Evolutionary conservation across 2,113 vertebrate genomes (phyloP), one percentile per base, ranked within the genome.

Genomic region (Passer montanus): DNA sequence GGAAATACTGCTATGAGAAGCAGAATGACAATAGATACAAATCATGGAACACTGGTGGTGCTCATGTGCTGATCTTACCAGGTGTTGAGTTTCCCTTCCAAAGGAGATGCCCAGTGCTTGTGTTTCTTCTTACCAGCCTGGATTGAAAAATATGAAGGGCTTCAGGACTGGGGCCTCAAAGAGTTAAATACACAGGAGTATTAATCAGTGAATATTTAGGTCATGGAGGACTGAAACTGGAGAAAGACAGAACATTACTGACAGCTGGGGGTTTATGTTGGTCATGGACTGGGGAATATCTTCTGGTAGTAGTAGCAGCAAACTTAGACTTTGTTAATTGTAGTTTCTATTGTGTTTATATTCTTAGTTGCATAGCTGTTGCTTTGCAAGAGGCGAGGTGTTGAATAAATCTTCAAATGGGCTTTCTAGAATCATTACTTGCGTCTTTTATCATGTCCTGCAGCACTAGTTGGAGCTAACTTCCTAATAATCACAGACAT

Each of bases 171-270:
- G 44, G 11, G 3, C 27, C 13, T 77, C 43, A 47, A 90, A 59
- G 91, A 55, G 74, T 85, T 93, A 94, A 95, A 69, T 21, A 21
- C 7, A 13, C 19, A n/a, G 50, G 78, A 94, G 37, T 69, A 43
- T 37, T 90, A 67, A 43, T 85, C 50, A n/a, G 74, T 85, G 84
- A 83, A 63, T 93, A 95, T 95, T 94, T 93, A 95, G 91, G 87
- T 94, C 67, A 69, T 35, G 46, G 50, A 84, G 63, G 75, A 43
- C 33, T 16, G 37, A 49, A 46, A 14, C 46, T 91, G 55, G 59
- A 89, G 70, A 43, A 84, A 30, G 66, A 10, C 7, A 27, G 77
- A 94, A 37, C 22, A 17, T 60, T 49, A 6, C 53, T 73, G 84
- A 46, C 70, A 79, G 70, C 21, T 55, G 37, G 73, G 70, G 3